Base-by-base conservation (phyloP, 2,113 vertebrate species). In the Rallus limicola region DNA sequence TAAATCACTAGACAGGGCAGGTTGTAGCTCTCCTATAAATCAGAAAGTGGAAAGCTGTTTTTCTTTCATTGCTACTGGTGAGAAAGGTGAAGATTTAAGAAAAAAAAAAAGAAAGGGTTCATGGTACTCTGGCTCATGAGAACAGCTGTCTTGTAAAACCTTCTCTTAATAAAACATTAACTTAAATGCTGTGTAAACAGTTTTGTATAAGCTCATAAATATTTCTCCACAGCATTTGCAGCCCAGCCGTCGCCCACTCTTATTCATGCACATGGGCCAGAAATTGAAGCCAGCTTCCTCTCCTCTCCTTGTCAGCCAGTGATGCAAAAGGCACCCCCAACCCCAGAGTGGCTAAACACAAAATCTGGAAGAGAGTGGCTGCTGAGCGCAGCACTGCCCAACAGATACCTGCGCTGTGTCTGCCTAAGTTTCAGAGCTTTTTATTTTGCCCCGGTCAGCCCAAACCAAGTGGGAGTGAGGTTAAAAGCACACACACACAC, bases 101-200 rank as follows among this genome's bases (percentile, higher is more conserved):
- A 36, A 29, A 44, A 67, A 67, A 81, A 53, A 19, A 38, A 26
- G 36, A 67, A 74, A 20, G 2, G 13, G 23, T 26, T 93, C 2
- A 8, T 17, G 52, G 38, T 29, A 92, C 5, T 34, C 28, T 36
- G 21, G 31, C 52, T 82, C 7, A 3, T 36, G 65, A 74, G 50
- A 92, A 69, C 34, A 79, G 42, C 68, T 68, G 52, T 78, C 82
- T 75, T 62, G 70, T 92, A 82, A 95, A 93, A 72, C 24, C 59
- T 86, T 82, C 59, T 74, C 31, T 77, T 88, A 97, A 92, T 96
- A 95, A 96, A 95, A 90, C 72, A 94, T 93, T 83, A 94, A 92
- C 81, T 87, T 58, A 68, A 92, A 55, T 11, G 50, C 71, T 83
- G 64, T 88, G 90, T 92, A 83, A 93, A 88, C 40, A 46, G 56